phyloP scores from a whole-genome alignment of 30 jellyfish, hydroid and myxozoan genomes.

The Hydractinia echinata region DNA sequence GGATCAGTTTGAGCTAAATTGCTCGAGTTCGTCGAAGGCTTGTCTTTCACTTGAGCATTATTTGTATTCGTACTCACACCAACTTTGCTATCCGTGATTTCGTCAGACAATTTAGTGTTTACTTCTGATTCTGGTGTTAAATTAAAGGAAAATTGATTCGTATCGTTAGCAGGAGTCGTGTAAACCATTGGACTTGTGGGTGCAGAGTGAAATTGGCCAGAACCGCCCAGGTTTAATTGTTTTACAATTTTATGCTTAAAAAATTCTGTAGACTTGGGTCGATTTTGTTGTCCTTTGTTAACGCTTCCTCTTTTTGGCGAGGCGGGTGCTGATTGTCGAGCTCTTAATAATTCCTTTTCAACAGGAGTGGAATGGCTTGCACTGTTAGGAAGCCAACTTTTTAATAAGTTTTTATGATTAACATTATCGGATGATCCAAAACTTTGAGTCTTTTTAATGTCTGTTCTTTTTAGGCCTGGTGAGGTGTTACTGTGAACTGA shows the following conservation, averaged over 20 bases:
- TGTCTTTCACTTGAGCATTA: neutral
- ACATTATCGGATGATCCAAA: slow-evolving; percentile 30
- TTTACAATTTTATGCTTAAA: slow-evolving; percentile 10
- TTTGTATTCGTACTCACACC: neutral
- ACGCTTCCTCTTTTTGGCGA: slow-evolving; percentile 35
- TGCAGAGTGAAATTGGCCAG: slow-evolving; percentile 52
- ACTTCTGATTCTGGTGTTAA: neutral
- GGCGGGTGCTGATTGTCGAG: slow-evolving; percentile 1
- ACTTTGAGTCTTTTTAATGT: slow-evolving; percentile 11
- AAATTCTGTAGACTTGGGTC: slow-evolving; percentile 30
- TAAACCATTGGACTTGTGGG: slow-evolving; percentile 65
- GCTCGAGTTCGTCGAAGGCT: neutral
- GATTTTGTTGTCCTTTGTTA: slow-evolving; percentile 14
- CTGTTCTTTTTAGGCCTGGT: neutral
- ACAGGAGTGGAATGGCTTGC: slow-evolving; percentile 36
- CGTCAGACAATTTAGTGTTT: neutral
- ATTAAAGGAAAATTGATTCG: slow-evolving; percentile 25
- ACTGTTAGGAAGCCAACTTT: slow-evolving; percentile 25
- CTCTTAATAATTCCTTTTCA: neutral
- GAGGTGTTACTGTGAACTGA: slow-evolving; percentile 17
- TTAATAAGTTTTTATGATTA: slow-evolving; percentile 13
- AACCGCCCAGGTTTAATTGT: neutral
- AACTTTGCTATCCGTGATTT: neutral
- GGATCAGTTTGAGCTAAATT: neutral
- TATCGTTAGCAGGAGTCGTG: slow-evolving; percentile 14